Conservation (phyloP, 2,797 vertebrate genomes). For the Cyclura pinguis region DNA sequence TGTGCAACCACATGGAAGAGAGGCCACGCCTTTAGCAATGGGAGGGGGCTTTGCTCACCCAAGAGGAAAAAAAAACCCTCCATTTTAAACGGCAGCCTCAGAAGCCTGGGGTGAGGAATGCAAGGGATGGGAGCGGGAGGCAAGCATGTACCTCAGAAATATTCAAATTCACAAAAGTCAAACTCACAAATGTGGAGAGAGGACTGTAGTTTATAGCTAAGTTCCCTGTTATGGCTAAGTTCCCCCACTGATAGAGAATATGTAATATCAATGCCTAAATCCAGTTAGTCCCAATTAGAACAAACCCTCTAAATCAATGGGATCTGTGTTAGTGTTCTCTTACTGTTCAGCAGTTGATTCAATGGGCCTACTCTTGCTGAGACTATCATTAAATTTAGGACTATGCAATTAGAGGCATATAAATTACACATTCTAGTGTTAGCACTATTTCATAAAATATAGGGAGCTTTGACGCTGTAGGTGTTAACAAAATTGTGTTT, state of each 20-base stretch:
- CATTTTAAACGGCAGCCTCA: too few relatives aligned
- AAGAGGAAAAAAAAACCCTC: too few relatives aligned
- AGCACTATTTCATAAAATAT: background rate
- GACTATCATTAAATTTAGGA: background rate
- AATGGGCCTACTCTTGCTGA: background rate
- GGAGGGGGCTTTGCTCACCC: too few relatives aligned
- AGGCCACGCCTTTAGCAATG: too few relatives aligned
- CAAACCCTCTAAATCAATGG: background rate
- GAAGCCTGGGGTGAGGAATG: too few relatives aligned
- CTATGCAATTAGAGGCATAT: background rate
- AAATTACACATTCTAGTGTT: background rate
- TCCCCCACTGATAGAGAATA: background rate
- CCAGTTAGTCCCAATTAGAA: background rate
- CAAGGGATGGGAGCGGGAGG: too few relatives aligned
- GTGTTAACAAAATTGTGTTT: constrained; percentile 1
- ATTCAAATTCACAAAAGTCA: too few relatives aligned
- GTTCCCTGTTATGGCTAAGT: too few relatives aligned
- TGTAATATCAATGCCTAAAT: background rate
- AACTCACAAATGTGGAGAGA: too few relatives aligned
- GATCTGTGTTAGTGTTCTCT: background rate
- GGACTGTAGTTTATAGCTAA: background rate
- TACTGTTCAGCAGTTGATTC: background rate
- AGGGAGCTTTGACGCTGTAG: background rate
- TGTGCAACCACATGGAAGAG: too few relatives aligned
- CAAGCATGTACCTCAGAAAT: too few relatives aligned